phyloP scores from a whole-genome alignment of 2,888 invertebrate species.

The Cistogaster globosa region DNA sequence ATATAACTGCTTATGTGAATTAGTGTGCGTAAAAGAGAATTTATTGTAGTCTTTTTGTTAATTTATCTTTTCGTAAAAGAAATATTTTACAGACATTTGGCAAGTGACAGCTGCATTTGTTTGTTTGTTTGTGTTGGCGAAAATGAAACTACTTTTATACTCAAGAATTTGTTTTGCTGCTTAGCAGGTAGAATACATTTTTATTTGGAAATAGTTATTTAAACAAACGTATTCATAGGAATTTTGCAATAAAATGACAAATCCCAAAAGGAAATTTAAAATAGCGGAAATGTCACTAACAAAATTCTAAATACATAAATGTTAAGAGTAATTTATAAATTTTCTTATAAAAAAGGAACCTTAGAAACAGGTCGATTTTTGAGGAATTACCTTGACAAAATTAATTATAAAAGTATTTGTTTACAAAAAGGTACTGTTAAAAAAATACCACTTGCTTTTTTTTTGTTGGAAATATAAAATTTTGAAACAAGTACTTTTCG shows the following conservation, averaged over 20 bases:
- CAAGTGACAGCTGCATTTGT: constrained; percentile 54
- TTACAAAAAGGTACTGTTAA: too few species aligned
- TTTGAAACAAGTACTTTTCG: too few species aligned
- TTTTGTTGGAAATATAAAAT: too few species aligned
- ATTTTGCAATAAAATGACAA: background rate
- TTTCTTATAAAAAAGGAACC: too few species aligned
- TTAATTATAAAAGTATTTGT: too few species aligned
- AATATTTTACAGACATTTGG: constrained; percentile 47
- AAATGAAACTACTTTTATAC: background rate
- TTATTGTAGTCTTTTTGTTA: background rate
- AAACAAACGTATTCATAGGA: background rate
- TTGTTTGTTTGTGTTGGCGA: constrained; percentile 11
- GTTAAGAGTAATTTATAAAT: too few species aligned
- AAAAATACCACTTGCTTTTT: too few species aligned
- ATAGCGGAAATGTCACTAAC: background rate
- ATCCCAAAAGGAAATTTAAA: background rate
- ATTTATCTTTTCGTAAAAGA: background rate
- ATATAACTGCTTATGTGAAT: background rate
- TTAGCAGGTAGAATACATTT: constrained; percentile 21
- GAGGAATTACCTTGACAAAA: too few species aligned
- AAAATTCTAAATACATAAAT: too few species aligned
- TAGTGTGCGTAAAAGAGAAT: background rate
- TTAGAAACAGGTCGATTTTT: too few species aligned
- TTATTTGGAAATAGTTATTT: background rate
- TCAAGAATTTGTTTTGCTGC: background rate